Evolutionary conservation across 2,113 vertebrate species (phyloP).

Genomic region (Junco hyemalis): DNA sequence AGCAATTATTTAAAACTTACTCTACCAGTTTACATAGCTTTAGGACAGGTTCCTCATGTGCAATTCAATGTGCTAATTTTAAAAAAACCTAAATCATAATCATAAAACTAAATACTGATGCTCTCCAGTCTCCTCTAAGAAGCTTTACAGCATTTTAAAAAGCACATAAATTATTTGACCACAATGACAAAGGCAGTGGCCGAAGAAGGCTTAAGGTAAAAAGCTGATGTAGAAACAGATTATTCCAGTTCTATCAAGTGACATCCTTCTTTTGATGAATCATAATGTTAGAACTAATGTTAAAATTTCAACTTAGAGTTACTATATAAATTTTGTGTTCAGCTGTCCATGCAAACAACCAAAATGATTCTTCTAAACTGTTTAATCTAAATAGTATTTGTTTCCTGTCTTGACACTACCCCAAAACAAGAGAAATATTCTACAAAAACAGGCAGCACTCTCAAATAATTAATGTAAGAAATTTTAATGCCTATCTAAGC

Average conservation of each 20-base stretch:
- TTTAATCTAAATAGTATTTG: background rate
- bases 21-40: background rate
- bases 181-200: background rate
- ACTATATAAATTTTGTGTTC: background rate
- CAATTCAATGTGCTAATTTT: background rate
- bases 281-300: background rate
- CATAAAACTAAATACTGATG: background rate
- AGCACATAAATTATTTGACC: background rate
- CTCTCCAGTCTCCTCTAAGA: background rate
- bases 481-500: background rate
- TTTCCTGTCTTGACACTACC: background rate
- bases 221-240: background rate
- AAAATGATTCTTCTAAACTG: background rate
- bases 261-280: background rate
- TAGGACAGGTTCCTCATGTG: background rate
- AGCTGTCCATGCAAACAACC: background rate
- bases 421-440: background rate
- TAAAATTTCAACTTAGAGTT: background rate
- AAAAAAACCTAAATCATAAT: background rate
- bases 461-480: background rate
- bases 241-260: background rate
- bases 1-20: background rate
- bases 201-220: background rate
- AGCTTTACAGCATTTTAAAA: background rate
- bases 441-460: background rate